Conservation (phyloP, 2,797 vertebrate species). For the Manis javanica region DNA sequence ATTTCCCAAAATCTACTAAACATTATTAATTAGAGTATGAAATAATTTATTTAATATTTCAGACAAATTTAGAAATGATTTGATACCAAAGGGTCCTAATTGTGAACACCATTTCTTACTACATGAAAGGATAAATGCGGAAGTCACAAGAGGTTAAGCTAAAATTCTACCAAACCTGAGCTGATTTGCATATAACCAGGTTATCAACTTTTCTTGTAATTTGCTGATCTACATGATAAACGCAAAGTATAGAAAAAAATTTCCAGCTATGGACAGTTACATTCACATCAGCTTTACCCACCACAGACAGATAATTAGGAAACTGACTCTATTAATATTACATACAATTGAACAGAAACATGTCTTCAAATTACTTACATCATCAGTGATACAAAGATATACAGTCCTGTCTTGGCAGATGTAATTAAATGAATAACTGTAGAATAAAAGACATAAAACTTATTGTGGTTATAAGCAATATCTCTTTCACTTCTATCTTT, state of each 20-base stretch:
- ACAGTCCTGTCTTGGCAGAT: conserved; percentile 99
- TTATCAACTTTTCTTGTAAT: conserved; percentile 44
- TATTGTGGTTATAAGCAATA: conserved; percentile 65
- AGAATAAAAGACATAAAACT: conserved; percentile 63
- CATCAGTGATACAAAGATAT: conserved; percentile 98
- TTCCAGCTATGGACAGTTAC: neutral
- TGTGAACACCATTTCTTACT: conserved; percentile 47
- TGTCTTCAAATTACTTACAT: conserved; percentile 91
- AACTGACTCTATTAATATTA: conserved; percentile 34
- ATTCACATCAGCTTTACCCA: conserved; percentile 11
- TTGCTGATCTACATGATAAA: conserved; percentile 43
- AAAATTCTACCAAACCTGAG: conserved; percentile 43
- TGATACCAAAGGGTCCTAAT: conserved; percentile 58
- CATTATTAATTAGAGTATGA: neutral
- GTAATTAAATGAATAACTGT: conserved; percentile 98
- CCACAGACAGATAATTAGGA: conserved; percentile 31
- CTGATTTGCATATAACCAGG: neutral
- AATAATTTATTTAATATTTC: conserved; percentile 35
- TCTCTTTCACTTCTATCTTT: conserved; percentile 58
- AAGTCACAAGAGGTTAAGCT: conserved; percentile 44
- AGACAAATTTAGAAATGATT: conserved; percentile 51
- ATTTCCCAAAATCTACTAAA: conserved; percentile 29
- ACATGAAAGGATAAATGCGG: conserved; percentile 3
- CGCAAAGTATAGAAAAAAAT: conserved; percentile 29
- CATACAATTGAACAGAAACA: conserved; percentile 58